Evolutionary conservation across 2,888 invertebrate species (phyloP).

Genomic region (Sicus ferrugineus): DNA sequence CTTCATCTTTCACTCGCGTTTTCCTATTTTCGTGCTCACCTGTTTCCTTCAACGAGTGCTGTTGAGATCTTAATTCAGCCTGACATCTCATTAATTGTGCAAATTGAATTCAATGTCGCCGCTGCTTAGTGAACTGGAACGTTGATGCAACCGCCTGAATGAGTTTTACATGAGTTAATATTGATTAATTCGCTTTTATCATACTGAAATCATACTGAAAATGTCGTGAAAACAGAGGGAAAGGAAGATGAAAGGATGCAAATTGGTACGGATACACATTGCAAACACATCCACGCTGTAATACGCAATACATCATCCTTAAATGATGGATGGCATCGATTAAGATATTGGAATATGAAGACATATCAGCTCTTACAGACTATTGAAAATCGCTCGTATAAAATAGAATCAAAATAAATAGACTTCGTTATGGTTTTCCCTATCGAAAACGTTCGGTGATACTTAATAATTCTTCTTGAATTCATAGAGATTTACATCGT

Average conservation of each 20-base stretch:
- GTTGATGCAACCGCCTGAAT: conserved; percentile 37
- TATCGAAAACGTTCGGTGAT: too few relatives aligned
- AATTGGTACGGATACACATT: background rate
- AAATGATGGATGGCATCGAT: too few relatives aligned
- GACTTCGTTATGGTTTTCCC: too few relatives aligned
- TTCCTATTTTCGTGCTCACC: background rate
- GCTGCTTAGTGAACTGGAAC: conserved; percentile 45
- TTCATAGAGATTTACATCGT: too few relatives aligned
- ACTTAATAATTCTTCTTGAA: too few relatives aligned
- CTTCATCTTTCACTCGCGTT: background rate
- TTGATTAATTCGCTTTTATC: background rate
- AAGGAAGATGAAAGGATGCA: background rate
- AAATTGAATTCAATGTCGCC: conserved; percentile 34
- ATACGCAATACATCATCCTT: too few relatives aligned
- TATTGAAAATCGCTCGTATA: too few relatives aligned
- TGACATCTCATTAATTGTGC: conserved; percentile 53
- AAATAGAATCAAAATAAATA: too few relatives aligned
- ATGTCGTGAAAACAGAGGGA: background rate
- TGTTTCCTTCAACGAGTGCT: conserved; percentile 24
- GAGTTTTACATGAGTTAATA: background rate
- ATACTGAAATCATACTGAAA: background rate
- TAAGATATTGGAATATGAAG: too few relatives aligned
- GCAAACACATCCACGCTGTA: too few relatives aligned
- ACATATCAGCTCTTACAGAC: too few relatives aligned
- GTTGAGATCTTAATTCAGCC: conserved; percentile 48